phyloP scores from a whole-genome alignment of 2,797 vertebrate species.

The Poecile montanus region DNA sequence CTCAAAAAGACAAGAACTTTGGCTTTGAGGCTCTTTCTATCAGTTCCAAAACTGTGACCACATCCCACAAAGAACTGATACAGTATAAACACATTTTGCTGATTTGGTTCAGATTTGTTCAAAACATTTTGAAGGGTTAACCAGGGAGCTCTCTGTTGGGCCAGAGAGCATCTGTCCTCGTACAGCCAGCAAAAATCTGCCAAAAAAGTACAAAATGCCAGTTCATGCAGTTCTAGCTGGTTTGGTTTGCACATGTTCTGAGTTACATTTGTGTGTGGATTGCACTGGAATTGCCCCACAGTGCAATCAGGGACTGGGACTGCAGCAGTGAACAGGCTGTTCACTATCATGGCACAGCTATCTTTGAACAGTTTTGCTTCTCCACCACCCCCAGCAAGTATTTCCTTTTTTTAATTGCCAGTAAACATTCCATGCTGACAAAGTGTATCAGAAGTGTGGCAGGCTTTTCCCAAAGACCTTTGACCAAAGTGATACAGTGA shows the following conservation, averaged over 20 bases:
- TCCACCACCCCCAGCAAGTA: not conserved
- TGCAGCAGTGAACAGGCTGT: not conserved
- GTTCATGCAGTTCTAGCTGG: not conserved
- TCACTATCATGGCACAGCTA: not conserved
- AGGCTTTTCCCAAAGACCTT: not conserved
- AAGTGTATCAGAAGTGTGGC: not conserved
- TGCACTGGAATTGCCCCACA: not conserved
- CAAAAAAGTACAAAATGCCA: not conserved
- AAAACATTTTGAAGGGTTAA: not conserved
- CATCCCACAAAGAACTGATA: not conserved
- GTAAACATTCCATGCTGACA: not conserved
- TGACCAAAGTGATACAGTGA: not conserved
- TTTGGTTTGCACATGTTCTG: not conserved
- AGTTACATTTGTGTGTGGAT: not conserved
- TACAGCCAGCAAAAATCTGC: not conserved
- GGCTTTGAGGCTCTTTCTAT: not conserved
- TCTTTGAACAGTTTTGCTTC: not conserved
- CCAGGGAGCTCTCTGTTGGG: not conserved
- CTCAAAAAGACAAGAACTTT: not conserved
- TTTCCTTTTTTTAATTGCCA: not conserved
- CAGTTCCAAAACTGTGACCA: not conserved
- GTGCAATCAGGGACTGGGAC: not conserved
- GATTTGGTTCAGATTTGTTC: constrained; percentile 23
- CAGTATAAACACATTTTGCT: not conserved
- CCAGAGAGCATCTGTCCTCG: not conserved